phyloP scores from a whole-genome alignment of 2,888 invertebrate species.

The Tineola bisselliella region DNA sequence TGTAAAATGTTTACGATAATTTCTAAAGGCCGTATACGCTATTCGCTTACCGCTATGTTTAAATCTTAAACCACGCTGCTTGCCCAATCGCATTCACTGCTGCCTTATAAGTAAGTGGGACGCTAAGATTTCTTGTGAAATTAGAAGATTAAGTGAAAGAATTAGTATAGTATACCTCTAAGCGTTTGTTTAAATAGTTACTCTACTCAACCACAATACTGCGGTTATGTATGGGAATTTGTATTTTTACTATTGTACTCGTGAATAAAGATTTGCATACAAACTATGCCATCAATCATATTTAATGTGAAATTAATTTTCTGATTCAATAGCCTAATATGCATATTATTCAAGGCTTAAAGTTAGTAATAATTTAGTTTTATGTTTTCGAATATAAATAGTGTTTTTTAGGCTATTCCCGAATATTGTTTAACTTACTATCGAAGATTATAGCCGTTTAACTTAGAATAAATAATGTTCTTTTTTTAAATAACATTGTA shows the following conservation, averaged over 20 bases:
- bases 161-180: slow-evolving; percentile 4
- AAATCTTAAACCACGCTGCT: slow-evolving; percentile 14
- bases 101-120: slow-evolving; percentile 15
- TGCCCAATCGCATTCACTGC: slow-evolving; percentile 17
- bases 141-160: slow-evolving; percentile 15
- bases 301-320: not conserved
- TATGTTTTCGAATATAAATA: not conserved
- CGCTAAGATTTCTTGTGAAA: slow-evolving; percentile 13
- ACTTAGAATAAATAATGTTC: no score
- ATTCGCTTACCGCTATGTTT: not conserved
- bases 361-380: not conserved
- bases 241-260: not conserved
- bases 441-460: no score
- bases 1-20: no score
- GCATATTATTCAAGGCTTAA: not conserved
- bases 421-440: no score
- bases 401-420: not conserved
- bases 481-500: no score
- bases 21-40: no score
- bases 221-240: not conserved
- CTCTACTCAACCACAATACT: not conserved
- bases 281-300: not conserved
- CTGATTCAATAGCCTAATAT: not conserved
- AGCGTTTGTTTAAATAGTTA: not conserved
- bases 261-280: not conserved